phyloP scores from a whole-genome alignment of 2,113 vertebrate species.

The Muscicapa adusta region DNA sequence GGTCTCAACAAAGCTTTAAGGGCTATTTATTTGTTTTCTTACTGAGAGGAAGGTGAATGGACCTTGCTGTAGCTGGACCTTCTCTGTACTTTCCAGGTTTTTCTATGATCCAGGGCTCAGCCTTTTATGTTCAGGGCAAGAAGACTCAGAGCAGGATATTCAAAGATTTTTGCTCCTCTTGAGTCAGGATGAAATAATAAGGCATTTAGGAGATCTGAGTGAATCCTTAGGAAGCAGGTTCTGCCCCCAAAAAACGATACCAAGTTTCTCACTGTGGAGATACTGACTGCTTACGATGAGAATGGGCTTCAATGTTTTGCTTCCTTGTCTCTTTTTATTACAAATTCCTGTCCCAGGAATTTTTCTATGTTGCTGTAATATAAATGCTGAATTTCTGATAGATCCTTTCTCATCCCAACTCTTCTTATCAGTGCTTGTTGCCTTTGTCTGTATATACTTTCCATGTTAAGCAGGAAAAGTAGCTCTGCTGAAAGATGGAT shows the following conservation, averaged over 20 bases:
- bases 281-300: background rate
- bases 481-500: background rate
- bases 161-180: background rate
- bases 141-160: background rate
- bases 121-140: background rate
- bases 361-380: background rate
- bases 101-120: background rate
- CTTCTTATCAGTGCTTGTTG: background rate
- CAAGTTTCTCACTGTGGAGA: background rate
- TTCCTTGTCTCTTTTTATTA: background rate
- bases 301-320: background rate
- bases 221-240: background rate
- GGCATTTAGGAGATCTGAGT: background rate
- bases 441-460: background rate
- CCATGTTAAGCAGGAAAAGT: background rate
- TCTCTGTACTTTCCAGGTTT: background rate
- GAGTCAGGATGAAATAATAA: background rate
- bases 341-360: background rate
- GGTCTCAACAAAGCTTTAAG: background rate
- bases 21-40: background rate
- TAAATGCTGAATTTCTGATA: background rate
- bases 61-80: background rate
- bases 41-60: background rate
- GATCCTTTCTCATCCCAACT: background rate
- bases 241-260: background rate